These are phyloP conservation scores for Enteromius anoplus DNA, from an alignment of 2,797 vertebrate species.

Conservation along the genomic window DNA sequence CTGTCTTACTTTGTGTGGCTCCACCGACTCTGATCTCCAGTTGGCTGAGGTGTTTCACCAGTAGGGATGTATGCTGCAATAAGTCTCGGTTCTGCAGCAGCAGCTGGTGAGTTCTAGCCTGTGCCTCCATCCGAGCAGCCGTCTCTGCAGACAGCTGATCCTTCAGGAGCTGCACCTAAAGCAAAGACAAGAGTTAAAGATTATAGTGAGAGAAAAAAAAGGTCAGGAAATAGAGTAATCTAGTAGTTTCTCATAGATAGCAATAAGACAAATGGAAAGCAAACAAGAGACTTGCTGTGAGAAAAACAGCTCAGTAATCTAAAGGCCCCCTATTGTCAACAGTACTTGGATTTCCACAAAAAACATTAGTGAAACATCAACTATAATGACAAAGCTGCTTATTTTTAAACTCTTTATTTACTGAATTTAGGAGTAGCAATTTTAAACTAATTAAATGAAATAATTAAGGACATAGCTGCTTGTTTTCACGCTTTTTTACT, in stretches of 20 bases:
- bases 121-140: slow-evolving; percentile 82
- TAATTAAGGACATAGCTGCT: not conserved
- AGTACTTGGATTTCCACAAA: not conserved
- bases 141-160: slow-evolving; percentile 85
- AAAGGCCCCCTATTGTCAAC: not conserved
- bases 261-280: not conserved
- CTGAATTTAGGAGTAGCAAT: not conserved
- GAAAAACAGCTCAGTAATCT: not conserved
- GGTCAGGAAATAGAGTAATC: not conserved
- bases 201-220: not conserved
- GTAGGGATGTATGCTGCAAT: slow-evolving; percentile 83
- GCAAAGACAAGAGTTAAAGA: not conserved
- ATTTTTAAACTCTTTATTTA: not conserved
- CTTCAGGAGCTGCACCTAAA: slow-evolving; percentile 84
- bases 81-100: slow-evolving; percentile 86
- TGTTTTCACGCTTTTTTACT: not conserved
- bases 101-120: slow-evolving; percentile 85
- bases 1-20: slow-evolving; percentile 49
- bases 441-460: not conserved
- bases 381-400: not conserved
- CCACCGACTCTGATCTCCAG: slow-evolving; percentile 74
- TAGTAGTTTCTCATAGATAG: not conserved
- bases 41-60: slow-evolving; percentile 85
- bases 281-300: not conserved
- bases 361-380: not conserved